Conservation (phyloP, 2,797 vertebrate species). For the Hylomyscus alleni region DNA sequence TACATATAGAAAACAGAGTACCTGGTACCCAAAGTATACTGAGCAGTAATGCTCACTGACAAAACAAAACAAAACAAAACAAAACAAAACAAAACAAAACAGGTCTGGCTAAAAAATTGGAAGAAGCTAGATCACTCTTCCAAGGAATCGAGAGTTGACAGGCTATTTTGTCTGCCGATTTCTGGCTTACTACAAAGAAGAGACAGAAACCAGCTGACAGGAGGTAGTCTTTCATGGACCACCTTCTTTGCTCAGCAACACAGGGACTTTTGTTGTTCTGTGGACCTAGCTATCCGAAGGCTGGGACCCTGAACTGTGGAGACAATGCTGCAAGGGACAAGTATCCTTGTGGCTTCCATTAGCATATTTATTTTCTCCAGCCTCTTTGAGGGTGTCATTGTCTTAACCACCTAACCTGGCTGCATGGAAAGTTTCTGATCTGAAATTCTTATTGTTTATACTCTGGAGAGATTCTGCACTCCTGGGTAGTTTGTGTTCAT, state of each 20-base stretch:
- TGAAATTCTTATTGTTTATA: neutral
- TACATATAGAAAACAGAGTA: neutral
- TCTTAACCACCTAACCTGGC: neutral
- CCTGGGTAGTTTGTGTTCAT: neutral
- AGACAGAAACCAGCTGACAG: neutral
- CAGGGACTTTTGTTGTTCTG: neutral
- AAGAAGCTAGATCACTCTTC: neutral
- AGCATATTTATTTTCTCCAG: neutral
- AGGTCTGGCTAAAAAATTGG: neutral
- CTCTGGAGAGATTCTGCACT: neutral
- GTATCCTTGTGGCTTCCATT: neutral
- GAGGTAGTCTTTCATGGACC: neutral
- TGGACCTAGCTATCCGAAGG: neutral
- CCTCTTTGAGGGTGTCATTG: neutral
- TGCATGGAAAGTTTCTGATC: neutral
- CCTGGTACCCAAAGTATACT: conserved; percentile 29
- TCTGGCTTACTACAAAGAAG: neutral
- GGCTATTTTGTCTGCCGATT: neutral
- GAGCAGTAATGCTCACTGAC: neutral
- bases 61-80: too few relatives aligned
- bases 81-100: too few relatives aligned
- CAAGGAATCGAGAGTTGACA: neutral
- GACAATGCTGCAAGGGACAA: neutral
- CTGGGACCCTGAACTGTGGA: neutral
- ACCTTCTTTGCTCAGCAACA: neutral